Evolutionary conservation across 2,888 invertebrate species (phyloP).

Genomic region (Drosophila yooni): DNA sequence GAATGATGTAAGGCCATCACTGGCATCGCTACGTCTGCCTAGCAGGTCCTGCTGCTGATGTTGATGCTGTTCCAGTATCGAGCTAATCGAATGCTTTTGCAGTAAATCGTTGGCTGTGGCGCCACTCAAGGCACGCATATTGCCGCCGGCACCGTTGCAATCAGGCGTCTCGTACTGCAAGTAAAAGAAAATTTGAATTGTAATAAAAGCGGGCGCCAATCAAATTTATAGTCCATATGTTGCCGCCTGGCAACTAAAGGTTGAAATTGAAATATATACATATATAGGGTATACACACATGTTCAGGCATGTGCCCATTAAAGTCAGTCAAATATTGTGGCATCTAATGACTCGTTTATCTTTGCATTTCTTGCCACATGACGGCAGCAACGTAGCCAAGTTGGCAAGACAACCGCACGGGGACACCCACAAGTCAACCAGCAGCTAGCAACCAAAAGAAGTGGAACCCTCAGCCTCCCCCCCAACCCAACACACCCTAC

Average conservation of each 20-base stretch:
- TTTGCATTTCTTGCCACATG: conserved; percentile 78
- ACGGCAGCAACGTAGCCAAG: conserved; percentile 62
- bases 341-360: conserved; percentile 82
- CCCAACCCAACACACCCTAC: background rate
- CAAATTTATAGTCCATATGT: conserved; percentile 32
- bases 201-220: conserved; percentile 56
- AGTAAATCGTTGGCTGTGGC: conserved; percentile 68
- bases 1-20: conserved; percentile 76
- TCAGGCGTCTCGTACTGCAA: conserved; percentile 78
- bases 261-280: conserved; percentile 3
- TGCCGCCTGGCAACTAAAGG: conserved; percentile 14
- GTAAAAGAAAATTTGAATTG: conserved; percentile 39
- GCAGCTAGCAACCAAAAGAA: conserved; percentile 8
- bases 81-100: conserved; percentile 42
- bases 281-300: conserved; percentile 1
- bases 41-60: conserved; percentile 76
- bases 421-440: conserved; percentile 40
- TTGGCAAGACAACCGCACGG: conserved; percentile 65
- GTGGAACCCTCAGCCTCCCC: background rate
- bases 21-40: conserved; percentile 67
- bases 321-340: conserved; percentile 55
- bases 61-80: conserved; percentile 74
- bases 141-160: conserved; percentile 56
- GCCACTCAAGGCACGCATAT: conserved; percentile 76
- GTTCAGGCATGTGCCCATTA: conserved; percentile 32